Base-by-base conservation (phyloP, 2,888 invertebrate species). In the Anticlea derivata region DNA sequence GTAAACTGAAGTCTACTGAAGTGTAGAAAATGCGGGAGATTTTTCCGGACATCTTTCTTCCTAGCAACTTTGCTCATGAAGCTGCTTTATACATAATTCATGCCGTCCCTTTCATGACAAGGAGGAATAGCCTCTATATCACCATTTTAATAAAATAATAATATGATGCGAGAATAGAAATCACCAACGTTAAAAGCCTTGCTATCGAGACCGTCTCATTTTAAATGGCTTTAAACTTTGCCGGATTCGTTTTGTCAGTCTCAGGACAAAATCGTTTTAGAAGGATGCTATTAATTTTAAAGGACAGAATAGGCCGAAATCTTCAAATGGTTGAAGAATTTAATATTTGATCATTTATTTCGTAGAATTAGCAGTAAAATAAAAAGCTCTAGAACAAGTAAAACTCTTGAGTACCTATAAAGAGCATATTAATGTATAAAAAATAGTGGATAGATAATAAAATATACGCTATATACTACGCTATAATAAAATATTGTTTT, bases 1-100 rank as follows among this genome's bases (percentile, higher is more conserved):
- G 31, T 23, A 23, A 30, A 17, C 10, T 11, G 29, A 29, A 17
- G 17, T 17, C 17, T 17, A 17, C 17, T n/a, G n/a, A 4, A 35
- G 40, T 27, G 7, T 27, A 27, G 34, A 27, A 40, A 39, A 41
- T 30, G 7, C 1, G 10, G 20, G 46, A 22, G 35, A 44, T 44
- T 46, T 39, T 39, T 11, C 24, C 30, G 20, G 17, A 38, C 44
- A 44, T 44, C 13, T 44, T 29, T 41, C 51, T 51, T 46, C 24
- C 46, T 31, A 40, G 35, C 5, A 37, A 47, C 46, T 43, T 40
- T 47, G 37, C 41, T 33, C 43, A n/a, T 43, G 23, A 52, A 43
- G 38, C 47, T 52, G 27, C 26, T 37, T 51, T 38, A 38, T 52
- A 47, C 47, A 52, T 52, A 38, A 52, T 52, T 52, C 52, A 52